A percentile compares a stretch with the other conserved stretches of the same genome.
Evolutionary conservation across 1,140 invertebrate genomes (phyloP).

Genomic region (Drosophila azteca): DNA sequence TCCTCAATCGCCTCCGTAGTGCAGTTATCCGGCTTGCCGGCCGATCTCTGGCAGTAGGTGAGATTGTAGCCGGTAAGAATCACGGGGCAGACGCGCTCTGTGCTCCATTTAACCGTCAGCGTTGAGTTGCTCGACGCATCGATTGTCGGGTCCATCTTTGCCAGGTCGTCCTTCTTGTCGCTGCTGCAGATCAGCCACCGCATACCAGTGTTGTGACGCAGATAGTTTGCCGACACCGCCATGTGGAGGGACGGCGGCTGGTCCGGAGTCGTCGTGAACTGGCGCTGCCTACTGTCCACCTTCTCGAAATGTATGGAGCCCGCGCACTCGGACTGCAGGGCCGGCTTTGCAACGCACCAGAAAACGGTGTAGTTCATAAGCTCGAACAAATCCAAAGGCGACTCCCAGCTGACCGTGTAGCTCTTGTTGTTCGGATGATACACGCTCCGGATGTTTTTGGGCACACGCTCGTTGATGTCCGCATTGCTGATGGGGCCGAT

Average conservation of each 20-base stretch:
- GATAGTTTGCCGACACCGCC: constrained; percentile 76
- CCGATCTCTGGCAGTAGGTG: constrained; percentile 68
- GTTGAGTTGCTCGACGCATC: constrained; percentile 43
- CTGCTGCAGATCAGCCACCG: constrained; percentile 71
- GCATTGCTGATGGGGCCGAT: constrained; percentile 53
- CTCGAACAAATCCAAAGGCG: constrained; percentile 44
- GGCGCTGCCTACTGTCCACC: constrained; percentile 31
- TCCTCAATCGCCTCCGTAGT: constrained; percentile 54
- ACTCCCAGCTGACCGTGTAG: constrained; percentile 69
- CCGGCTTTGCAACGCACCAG: constrained; percentile 69
- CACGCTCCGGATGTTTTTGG: constrained; percentile 64
- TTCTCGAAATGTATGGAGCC: constrained; percentile 67
- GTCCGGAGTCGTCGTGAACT: constrained; percentile 50
- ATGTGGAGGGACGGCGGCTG: constrained; percentile 54
- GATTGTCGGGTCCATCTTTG: constrained; percentile 71
- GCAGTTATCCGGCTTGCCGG: constrained; percentile 60
- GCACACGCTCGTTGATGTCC: constrained; percentile 37
- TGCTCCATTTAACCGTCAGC: constrained; percentile 68
- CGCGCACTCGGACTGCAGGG: constrained; percentile 59
- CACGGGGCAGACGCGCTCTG: constrained; percentile 62
- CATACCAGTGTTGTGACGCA: constrained; percentile 66
- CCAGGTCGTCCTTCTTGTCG: constrained; percentile 67
- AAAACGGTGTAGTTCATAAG: constrained; percentile 73
- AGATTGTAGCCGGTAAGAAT: constrained; percentile 72
- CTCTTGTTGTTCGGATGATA: constrained; percentile 66